These are phyloP conservation scores for Trinorchestia longiramus DNA, from an alignment of 1,140 invertebrate genomes.

Conservation along the genomic window DNA sequence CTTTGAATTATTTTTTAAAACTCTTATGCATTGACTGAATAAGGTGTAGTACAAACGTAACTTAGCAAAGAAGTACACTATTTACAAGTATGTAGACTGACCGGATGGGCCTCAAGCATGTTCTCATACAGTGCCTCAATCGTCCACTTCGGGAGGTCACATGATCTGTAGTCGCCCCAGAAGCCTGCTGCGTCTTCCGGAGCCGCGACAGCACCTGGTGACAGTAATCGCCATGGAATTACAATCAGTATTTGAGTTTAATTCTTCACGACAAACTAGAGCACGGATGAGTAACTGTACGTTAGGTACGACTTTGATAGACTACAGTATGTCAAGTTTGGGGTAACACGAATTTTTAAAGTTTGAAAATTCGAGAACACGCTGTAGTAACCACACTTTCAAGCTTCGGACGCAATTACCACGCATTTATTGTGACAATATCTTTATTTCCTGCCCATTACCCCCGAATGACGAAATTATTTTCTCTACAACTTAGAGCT, in stretches of 20 bases:
- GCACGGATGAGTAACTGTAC: not conserved
- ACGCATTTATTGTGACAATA: not conserved
- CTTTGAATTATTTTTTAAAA: not conserved
- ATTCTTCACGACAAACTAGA: not conserved
- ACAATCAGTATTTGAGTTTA: not conserved
- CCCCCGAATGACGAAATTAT: no score
- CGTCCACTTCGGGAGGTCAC: constrained; percentile 80
- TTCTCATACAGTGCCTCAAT: constrained; percentile 74
- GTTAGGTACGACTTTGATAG: not conserved
- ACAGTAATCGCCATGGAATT: not conserved
- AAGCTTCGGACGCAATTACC: not conserved
- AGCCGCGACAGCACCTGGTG: constrained; percentile 68
- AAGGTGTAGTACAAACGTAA: not conserved
- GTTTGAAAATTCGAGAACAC: not conserved
- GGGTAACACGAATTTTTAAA: not conserved
- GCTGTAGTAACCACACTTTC: not conserved
- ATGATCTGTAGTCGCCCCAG: constrained; percentile 83
- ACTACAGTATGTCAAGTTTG: not conserved
- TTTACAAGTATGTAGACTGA: constrained; percentile 51
- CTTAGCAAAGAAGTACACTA: not conserved
- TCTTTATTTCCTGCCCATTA: no score
- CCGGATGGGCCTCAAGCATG: constrained; percentile 68
- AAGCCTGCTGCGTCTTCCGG: constrained; percentile 75
- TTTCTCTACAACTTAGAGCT: no score
- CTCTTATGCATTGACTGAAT: not conserved